phyloP scores from a whole-genome alignment of 2,888 invertebrate species.

The Pseudolycoriella hygida region DNA sequence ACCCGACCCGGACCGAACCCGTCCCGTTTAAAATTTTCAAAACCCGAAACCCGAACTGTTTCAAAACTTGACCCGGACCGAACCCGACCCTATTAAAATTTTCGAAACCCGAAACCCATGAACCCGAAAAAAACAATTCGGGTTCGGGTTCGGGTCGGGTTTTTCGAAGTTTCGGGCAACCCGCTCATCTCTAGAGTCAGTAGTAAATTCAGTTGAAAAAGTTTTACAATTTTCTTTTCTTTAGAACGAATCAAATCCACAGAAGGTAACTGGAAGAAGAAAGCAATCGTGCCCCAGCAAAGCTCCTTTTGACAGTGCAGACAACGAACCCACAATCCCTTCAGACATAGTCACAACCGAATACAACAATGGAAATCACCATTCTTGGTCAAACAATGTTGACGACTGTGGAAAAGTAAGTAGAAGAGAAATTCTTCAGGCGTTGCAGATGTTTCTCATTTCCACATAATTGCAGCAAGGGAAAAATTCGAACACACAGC shows the following conservation, averaged over 20 bases:
- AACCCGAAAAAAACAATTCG: too few species aligned
- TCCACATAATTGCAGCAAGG: neutral
- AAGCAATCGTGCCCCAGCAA: conserved; percentile 69
- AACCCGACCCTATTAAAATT: too few species aligned
- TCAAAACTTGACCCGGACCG: too few species aligned
- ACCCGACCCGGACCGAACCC: too few species aligned
- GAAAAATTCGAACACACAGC: conserved; percentile 13
- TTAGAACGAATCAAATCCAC: conserved; percentile 14
- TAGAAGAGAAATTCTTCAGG: neutral
- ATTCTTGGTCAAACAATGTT: conserved; percentile 3
- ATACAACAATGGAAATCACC: conserved; percentile 1
- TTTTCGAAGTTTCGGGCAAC: too few species aligned
- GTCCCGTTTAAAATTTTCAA: too few species aligned
- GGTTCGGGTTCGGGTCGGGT: too few species aligned
- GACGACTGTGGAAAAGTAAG: conserved; percentile 3
- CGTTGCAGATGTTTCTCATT: neutral
- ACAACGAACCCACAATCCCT: neutral
- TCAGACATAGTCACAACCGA: conserved; percentile 7
- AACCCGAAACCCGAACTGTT: too few species aligned
- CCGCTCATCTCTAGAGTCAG: too few species aligned
- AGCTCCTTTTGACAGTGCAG: conserved; percentile 24
- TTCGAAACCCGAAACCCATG: too few species aligned
- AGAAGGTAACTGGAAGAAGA: conserved; percentile 37
- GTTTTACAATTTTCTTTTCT: neutral
- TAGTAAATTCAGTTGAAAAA: neutral